Evolutionary conservation across 2,888 invertebrate species (phyloP).

Genomic region (Ischnura elegans): DNA sequence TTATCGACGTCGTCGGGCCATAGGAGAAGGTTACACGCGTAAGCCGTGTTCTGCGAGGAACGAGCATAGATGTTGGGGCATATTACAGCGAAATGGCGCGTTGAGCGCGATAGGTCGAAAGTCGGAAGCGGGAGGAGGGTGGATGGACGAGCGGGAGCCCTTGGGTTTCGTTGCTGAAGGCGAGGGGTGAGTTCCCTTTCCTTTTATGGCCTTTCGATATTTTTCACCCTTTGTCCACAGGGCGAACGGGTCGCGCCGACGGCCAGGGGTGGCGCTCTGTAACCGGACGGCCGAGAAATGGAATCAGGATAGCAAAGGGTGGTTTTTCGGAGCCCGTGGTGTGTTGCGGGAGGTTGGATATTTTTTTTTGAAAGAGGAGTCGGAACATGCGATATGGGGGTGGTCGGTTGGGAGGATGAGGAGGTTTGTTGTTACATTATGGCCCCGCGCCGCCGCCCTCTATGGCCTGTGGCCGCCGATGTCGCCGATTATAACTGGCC

Average conservation of each 20-base stretch:
- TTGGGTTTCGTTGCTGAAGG: background rate
- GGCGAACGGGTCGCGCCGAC: background rate
- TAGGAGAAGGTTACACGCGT: background rate
- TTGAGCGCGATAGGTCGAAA: background rate
- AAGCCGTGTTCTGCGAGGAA: background rate
- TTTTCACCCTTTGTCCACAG: background rate
- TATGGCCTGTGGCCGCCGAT: conserved; percentile 18
- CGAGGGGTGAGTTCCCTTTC: background rate
- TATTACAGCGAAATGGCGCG: background rate
- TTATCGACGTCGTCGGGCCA: background rate
- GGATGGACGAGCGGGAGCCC: background rate
- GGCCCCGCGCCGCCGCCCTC: background rate
- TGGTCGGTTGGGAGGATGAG: background rate
- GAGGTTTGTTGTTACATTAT: conserved; percentile 40
- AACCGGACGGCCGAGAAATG: conserved; percentile 45
- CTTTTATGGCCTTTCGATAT: background rate
- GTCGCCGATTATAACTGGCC: conserved; percentile 64
- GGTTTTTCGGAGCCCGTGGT: background rate
- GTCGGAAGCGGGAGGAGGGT: background rate
- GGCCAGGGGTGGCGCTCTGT: background rate
- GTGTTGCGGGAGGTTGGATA: background rate
- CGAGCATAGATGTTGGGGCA: background rate
- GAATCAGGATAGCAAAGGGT: conserved; percentile 43
- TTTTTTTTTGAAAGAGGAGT: conserved; percentile 33
- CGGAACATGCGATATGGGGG: conserved; percentile 15